These are phyloP conservation scores for Corynorhinus townsendii DNA, from an alignment of 2,113 vertebrate genomes.

Conservation along the genomic window DNA sequence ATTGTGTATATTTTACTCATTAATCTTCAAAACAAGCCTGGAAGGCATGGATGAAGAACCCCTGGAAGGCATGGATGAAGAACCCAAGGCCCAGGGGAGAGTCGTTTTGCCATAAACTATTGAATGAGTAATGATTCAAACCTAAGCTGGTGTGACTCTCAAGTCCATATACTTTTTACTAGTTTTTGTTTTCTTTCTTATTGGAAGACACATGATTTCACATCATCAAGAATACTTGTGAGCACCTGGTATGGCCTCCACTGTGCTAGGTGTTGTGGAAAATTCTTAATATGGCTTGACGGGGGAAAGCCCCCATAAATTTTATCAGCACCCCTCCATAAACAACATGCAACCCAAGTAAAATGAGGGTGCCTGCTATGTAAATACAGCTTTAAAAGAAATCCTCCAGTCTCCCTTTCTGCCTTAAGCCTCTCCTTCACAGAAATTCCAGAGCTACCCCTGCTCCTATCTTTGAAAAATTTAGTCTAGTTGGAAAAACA, in stretches of 20 bases:
- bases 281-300: not conserved
- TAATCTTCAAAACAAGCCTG: constrained; percentile 1
- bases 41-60: constrained; percentile 10
- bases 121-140: not conserved
- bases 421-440: not conserved
- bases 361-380: not conserved
- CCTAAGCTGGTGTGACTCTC: not conserved
- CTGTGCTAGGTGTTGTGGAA: not conserved
- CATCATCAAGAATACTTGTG: not conserved
- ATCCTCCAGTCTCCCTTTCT: not conserved
- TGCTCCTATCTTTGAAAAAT: not conserved
- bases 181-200: not conserved
- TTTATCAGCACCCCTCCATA: not conserved
- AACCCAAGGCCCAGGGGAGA: not conserved
- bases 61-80: not conserved
- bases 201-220: not conserved
- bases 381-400: not conserved
- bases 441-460: not conserved
- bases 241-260: not conserved
- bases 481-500: constrained; percentile 12
- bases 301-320: not conserved
- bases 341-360: not conserved
- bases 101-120: not conserved
- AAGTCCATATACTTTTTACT: not conserved
- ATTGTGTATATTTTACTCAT: not conserved